Evolutionary conservation across 23 tunicate species (phyloP), one percentile per base, ranked within the genome.

Genomic region (Diplosoma virens): DNA sequence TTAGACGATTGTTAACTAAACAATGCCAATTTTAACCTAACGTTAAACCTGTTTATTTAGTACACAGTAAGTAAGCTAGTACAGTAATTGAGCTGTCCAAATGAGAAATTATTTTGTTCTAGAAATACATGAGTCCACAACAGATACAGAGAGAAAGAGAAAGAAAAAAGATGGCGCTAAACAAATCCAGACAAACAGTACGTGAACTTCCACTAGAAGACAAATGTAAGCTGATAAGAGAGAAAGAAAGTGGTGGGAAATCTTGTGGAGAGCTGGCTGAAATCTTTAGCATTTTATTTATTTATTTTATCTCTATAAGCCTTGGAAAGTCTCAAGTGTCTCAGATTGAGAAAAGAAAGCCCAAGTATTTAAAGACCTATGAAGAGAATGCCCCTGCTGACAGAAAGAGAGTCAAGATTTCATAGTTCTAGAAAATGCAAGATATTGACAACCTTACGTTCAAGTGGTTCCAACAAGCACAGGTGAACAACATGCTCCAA

Each of bases 401-500:
- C 50, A 41, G 14, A 41, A 41, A 41, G 50, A 41, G 50, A 7
- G 50, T 41, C 14, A 9, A 41, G 11, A 14, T 7, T 9, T 14
- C 50, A 41, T 14, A 9, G 14, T 14, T 14, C 14, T 41, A 41
- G 11, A n/a, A n/a, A n/a, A n/a, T n/a, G n/a, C n/a, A n/a, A n/a
- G n/a, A n/a, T n/a, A n/a, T n/a, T n/a, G n/a, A n/a, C n/a, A n/a
- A n/a, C n/a, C n/a, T n/a, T n/a, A n/a, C n/a, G n/a, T n/a, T n/a
- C n/a, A n/a, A n/a, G n/a, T n/a, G n/a, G n/a, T n/a, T n/a, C n/a
- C n/a, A n/a, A n/a, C 11, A 7, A 41, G 50, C 50, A 7, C 25
- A 25, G 63, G 63, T 22, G 25, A 56, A 56, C 63, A 56, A 56
- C 63, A 56, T 56, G 63, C 63, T 56, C 20, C 20, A 56, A 56